Conservation (phyloP, 2,888 invertebrate genomes). For the Gibbula magus region DNA sequence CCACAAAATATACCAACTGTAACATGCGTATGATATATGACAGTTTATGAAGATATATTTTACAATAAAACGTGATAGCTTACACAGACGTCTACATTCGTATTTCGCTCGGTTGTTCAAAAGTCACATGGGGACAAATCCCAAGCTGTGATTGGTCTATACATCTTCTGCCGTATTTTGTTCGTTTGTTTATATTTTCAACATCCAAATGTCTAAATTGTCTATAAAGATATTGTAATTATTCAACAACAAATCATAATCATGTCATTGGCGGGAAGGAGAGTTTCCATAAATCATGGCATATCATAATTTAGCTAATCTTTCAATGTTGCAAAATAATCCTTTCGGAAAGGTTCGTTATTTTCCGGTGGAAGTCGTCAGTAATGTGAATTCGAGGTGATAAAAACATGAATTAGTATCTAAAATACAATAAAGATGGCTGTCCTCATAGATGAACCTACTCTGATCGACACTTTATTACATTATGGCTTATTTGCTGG, state of each 20-base stretch:
- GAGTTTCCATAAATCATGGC: no score
- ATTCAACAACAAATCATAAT: no score
- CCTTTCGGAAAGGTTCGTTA: background rate
- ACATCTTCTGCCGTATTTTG: background rate
- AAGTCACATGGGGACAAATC: background rate
- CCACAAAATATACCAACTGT: no score
- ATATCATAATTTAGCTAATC: no score
- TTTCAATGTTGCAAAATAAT: no score
- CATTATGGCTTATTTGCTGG: conserved; percentile 89
- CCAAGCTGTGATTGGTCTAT: background rate
- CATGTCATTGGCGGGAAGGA: no score
- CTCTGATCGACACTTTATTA: conserved; percentile 82
- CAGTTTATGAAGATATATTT: no score
- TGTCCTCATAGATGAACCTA: conserved; percentile 57
- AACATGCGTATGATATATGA: no score
- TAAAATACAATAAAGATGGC: conserved; percentile 48
- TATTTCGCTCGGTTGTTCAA: conserved; percentile 11
- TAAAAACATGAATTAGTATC: background rate
- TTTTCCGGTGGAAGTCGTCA: background rate
- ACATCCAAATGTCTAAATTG: background rate
- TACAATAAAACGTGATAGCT: background rate
- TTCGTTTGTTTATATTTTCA: background rate
- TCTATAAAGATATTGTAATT: no score
- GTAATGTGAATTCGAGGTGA: background rate
- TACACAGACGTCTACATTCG: background rate